These are phyloP conservation scores for Phoxinus phoxinus DNA, from an alignment of 2,113 vertebrate species.

Conservation along the genomic window DNA sequence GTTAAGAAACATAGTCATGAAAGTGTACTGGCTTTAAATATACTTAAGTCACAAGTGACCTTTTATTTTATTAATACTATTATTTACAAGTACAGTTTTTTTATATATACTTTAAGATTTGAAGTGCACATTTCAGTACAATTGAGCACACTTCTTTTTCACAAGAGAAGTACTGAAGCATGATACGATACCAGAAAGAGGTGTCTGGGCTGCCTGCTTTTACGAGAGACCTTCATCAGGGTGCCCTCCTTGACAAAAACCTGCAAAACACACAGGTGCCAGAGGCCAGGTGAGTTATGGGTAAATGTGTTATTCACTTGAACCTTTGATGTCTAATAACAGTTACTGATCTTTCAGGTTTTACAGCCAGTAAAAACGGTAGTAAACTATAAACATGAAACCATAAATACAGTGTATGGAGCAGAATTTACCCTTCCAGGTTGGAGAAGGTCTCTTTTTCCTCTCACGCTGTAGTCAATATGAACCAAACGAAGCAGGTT, in stretches of 20 bases:
- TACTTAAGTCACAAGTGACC: neutral
- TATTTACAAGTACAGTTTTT: neutral
- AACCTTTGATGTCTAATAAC: constrained; percentile 31
- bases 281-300: constrained; percentile 17
- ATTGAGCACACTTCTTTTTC: neutral
- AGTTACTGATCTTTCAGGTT: constrained; percentile 14
- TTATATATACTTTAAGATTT: neutral
- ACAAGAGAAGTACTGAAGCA: neutral
- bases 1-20: neutral
- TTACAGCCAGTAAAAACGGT: constrained; percentile 8
- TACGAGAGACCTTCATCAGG: constrained; percentile 91
- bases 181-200: constrained; percentile 87
- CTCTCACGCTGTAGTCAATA: constrained; percentile 91
- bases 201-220: constrained; percentile 87
- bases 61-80: neutral
- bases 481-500: constrained; percentile 95
- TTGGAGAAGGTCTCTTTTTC: constrained; percentile 87
- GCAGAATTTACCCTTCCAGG: constrained; percentile 90
- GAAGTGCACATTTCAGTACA: neutral
- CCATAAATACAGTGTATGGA: neutral
- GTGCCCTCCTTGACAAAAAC: constrained; percentile 96
- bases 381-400: constrained; percentile 25
- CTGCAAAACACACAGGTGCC: constrained; percentile 70
- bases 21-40: neutral
- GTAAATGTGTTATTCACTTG: neutral